Evolutionary conservation across 2,797 vertebrate species (phyloP).

Genomic region (Lophotriccus pileatus): DNA sequence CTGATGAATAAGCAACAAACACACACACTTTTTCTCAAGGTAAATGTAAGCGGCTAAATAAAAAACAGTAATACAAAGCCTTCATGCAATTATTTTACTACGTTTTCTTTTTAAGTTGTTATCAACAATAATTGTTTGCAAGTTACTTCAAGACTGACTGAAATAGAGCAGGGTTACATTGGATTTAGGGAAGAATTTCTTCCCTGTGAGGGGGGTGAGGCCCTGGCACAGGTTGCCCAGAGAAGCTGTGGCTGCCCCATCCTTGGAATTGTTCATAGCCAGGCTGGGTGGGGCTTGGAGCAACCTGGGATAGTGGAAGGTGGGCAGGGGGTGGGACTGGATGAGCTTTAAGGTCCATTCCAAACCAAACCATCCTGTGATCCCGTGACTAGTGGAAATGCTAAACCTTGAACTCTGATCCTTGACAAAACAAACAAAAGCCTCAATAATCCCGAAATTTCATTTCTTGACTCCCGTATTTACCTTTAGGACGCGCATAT

Average conservation of each 20-base stretch:
- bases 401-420: background rate
- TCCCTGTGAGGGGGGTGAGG: background rate
- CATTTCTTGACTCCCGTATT: background rate
- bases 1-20: background rate
- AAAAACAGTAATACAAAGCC: background rate
- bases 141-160: background rate
- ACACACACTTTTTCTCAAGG: background rate
- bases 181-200: background rate
- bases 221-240: background rate
- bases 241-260: background rate
- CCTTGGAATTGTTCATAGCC: background rate
- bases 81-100: background rate
- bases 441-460: background rate
- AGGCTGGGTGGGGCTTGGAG: rapidly evolving
- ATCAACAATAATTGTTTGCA: background rate
- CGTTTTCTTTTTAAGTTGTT: background rate
- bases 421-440: background rate
- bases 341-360: background rate
- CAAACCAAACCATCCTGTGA: background rate
- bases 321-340: rapidly evolving
- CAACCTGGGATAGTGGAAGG: rapidly evolving
- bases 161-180: background rate
- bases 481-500: conserved; percentile 90
- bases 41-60: background rate
- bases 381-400: background rate